Evolutionary conservation across 2,113 vertebrate genomes (phyloP), one percentile per base, ranked within the genome.

Genomic region (Dissostichus mawsoni): DNA sequence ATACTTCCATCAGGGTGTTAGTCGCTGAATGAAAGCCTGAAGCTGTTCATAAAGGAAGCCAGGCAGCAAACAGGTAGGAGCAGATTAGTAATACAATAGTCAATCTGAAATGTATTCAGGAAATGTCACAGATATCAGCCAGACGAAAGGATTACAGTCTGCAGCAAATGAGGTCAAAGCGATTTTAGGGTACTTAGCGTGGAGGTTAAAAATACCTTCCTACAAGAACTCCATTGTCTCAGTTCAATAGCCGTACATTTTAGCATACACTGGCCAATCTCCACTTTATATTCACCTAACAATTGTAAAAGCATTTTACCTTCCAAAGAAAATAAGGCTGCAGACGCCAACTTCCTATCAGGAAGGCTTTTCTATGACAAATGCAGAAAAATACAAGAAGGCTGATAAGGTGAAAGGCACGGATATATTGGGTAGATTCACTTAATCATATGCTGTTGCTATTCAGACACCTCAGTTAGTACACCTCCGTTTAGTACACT

Each of bases 181-280:
- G 14, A 65, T 71, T 82, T 74, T 69, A 74, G 20, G 29, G 55
- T 74, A 78, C 65, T 89, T 86, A 81, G 65, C 66, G 1, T 57
- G 45, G 13, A 7, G 29, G 82, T 83, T 89, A 84, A 87, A 92
- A 90, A 90, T 91, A 87, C 73, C 47, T 6, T 13, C 20, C 85
- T 80, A 81, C 86, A 72, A 8, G 64, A 41, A 78, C 65, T 18
- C 85, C 69, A 90, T 91, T 93, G 92, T 93, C 36, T 67, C 11
- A 17, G 48, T 72, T 88, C 79, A 86, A 77, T 80, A 74, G 64
- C 74, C 62, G 53, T 41, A 78, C 29, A 55, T 85, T 53, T 65
- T 59, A 75, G 78, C 82, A 71, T 51, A 9, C 58, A 76, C 44
- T 11, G 57, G 74, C 59, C 69, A 47, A 25, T 56, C 57, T 5